Conservation (phyloP, 2,888 invertebrate species). For the Eumacrocentrus americanus region DNA sequence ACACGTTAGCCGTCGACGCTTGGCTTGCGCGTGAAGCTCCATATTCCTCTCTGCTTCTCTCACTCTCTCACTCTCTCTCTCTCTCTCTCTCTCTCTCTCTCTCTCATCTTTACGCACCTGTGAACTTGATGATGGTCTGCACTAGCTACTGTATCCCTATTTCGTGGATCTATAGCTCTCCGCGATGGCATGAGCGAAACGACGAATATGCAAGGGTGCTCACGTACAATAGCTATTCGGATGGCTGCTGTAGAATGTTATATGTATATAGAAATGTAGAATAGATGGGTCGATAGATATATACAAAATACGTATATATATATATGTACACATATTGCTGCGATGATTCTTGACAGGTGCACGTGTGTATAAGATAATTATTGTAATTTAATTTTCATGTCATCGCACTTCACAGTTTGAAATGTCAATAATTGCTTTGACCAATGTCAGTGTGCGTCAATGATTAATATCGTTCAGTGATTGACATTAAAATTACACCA, state of each 20-base stretch:
- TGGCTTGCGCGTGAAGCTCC: neutral
- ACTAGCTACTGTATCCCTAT: neutral
- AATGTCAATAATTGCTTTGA: neutral
- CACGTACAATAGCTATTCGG: constrained; percentile 12
- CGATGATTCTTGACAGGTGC: constrained; percentile 2
- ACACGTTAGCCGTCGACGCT: constrained; percentile 13
- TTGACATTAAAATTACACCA: no score
- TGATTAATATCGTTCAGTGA: no score
- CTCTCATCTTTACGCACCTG: constrained; percentile 11
- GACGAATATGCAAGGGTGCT: constrained; percentile 6
- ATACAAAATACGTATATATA: no score
- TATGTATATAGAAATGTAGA: neutral
- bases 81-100: neutral
- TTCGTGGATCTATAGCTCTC: constrained; percentile 10
- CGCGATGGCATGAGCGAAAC: constrained; percentile 10
- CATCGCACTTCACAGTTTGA: neutral
- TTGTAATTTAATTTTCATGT: neutral
- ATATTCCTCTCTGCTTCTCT: neutral
- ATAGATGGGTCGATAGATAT: neutral
- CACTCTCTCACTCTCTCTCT: constrained; percentile 7
- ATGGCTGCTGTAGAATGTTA: neutral
- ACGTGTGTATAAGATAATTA: neutral
- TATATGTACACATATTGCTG: neutral
- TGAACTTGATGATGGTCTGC: constrained; percentile 8
- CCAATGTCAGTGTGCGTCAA: no score